phyloP scores from a whole-genome alignment of 2,113 vertebrate species.

The Archilochus colubris region DNA sequence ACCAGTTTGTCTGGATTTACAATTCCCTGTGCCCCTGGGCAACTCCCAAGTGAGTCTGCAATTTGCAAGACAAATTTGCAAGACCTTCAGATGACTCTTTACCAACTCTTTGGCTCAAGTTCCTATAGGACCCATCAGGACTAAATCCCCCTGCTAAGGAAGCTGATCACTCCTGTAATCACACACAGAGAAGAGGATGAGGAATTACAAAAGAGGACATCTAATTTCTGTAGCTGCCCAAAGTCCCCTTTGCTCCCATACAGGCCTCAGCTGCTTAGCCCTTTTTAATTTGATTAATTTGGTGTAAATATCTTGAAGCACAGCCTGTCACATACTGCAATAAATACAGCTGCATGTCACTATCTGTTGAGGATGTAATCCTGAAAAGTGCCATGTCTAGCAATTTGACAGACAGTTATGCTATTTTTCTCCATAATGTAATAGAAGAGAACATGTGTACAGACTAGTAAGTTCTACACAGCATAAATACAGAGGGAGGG shows the following conservation, averaged over 20 bases:
- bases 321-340: background rate
- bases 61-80: background rate
- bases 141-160: background rate
- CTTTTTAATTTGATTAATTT: background rate
- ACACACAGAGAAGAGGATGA: background rate
- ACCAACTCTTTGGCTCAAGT: background rate
- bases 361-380: background rate
- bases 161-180: background rate
- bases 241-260: background rate
- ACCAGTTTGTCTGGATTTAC: conserved; percentile 4
- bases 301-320: background rate
- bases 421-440: background rate
- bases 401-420: background rate
- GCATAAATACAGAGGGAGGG: background rate
- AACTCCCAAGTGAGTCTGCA: background rate
- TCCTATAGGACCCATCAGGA: background rate
- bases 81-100: background rate
- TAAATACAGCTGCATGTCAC: background rate
- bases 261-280: background rate
- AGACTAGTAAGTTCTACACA: background rate
- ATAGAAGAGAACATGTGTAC: background rate
- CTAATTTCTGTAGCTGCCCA: background rate
- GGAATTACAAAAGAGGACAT: background rate
- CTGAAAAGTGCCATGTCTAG: background rate
- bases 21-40: background rate